Base-by-base conservation (phyloP, 2,113 vertebrate genomes). In the Triplophysa tibetana region DNA sequence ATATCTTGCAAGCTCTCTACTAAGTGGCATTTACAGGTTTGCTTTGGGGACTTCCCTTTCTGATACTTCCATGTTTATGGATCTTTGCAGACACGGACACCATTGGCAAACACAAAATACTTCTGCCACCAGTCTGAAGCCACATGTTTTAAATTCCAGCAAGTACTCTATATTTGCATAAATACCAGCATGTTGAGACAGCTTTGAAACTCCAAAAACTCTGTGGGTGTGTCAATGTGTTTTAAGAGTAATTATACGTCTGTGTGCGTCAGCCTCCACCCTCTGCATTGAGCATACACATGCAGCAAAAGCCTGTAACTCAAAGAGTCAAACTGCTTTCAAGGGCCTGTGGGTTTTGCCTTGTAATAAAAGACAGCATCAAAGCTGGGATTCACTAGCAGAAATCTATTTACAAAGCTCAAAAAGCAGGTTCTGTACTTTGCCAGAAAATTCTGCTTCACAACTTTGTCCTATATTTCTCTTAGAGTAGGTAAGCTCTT, bases 181-280 rank as follows among this genome's bases (percentile, higher is more conserved):
- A 50, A 69, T 67, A 45, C 69, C 50, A 56, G 70, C 0, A 81
- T 19, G 50, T 52, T 41, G 24, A 33, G n/a, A 17, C 21, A 24
- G 16, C 29, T 58, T 66, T 83, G 78, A 76, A 69, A 74, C 80
- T 81, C 80, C 88, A 87, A 78, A 82, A 38, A 38, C 33, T 38
- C 6, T 48, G 72, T 81, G 81, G 85, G 87, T 6, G 87, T 89
- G 81, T 74, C 85, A 13, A 70, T 29, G 43, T 77, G 78, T 86
- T 89, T 85, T 86, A 88, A 87, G 43, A 85, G 87, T 86, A 90
- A 83, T 80, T 82, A 83, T 86, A 86, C 68, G 82, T 65, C 38
- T 54, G 13, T 17, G 14, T 17, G 50, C 16, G 50, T 54, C 4
- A 58, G 1, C 45, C 79, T 83, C 85, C 80, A 87, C 85, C 88